Percentiles rank a stretch among this genome's conserved stretches.
phyloP scores from a whole-genome alignment of 2,113 vertebrate species.

The Amazona guildingii region DNA sequence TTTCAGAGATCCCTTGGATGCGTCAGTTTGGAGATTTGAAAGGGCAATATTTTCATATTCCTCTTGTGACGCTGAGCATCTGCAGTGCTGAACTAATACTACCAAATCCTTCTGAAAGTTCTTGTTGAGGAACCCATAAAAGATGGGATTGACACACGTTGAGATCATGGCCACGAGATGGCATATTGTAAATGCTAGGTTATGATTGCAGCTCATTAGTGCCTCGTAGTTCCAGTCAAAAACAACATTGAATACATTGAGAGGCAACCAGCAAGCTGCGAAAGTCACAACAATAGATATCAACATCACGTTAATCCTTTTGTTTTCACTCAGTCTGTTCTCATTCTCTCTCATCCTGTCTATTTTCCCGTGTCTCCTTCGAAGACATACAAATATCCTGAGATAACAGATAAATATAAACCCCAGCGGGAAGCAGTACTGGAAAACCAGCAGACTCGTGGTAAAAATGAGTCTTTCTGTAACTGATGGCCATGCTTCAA shows the following conservation, averaged over 20 bases:
- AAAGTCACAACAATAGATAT: conserved; percentile 74
- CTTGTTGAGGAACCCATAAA: conserved; percentile 80
- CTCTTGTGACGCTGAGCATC: conserved; percentile 57
- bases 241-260: conserved; percentile 77
- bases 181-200: conserved; percentile 73
- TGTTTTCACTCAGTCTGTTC: conserved; percentile 65
- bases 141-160: conserved; percentile 77
- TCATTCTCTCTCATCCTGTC: conserved; percentile 65
- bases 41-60: conserved; percentile 75
- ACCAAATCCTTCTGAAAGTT: conserved; percentile 79
- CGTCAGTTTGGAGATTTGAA: conserved; percentile 67
- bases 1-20: conserved; percentile 71
- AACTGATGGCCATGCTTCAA: conserved; percentile 71
- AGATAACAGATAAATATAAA: conserved; percentile 79
- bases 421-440: conserved; percentile 74
- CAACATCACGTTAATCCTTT: conserved; percentile 72
- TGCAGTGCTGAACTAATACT: conserved; percentile 58
- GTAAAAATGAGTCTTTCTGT: conserved; percentile 73
- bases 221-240: conserved; percentile 78
- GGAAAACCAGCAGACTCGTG: conserved; percentile 71
- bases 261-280: conserved; percentile 75
- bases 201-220: conserved; percentile 75
- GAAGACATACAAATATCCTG: conserved; percentile 71
- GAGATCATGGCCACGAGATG: conserved; percentile 79
- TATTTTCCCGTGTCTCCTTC: conserved; percentile 54